Conservation (phyloP, 2,888 invertebrate genomes). For the Fragum whitleyi region DNA sequence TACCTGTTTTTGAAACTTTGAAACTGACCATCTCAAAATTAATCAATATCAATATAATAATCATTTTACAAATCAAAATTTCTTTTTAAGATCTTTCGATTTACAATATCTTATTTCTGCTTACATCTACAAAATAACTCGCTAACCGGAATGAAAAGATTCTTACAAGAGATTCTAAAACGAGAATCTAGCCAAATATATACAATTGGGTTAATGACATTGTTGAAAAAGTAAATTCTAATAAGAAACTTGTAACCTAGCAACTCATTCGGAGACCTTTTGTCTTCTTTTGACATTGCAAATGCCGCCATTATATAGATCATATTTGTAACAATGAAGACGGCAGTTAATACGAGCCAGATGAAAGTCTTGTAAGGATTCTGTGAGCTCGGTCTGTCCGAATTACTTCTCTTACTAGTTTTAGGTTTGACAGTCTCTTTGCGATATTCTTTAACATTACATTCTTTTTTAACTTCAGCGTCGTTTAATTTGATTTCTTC, state of each 20-base stretch:
- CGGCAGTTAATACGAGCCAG: constrained; percentile 2
- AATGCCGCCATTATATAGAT: constrained; percentile 15
- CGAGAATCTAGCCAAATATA: constrained; percentile 11
- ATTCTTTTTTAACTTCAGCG: background rate
- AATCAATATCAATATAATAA: no score
- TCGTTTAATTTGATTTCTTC: background rate
- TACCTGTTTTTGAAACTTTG: no score
- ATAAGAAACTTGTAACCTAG: constrained; percentile 9
- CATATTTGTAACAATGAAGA: constrained; percentile 15
- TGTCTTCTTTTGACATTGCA: background rate
- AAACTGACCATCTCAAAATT: no score
- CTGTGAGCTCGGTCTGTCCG: background rate
- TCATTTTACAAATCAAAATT: no score
- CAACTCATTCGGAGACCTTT: constrained; percentile 17
- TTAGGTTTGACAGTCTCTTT: background rate
- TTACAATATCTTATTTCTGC: no score
- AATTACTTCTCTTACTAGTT: background rate
- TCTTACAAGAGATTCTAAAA: constrained; percentile 5
- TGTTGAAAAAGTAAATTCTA: constrained; percentile 7
- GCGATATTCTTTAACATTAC: background rate
- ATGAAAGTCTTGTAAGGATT: constrained; percentile 19
- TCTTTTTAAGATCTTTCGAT: no score
- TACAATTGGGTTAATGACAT: background rate
- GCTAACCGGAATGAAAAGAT: background rate
- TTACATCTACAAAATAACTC: background rate